phyloP scores from a whole-genome alignment of 1,140 invertebrate species.

The Ceratosolen solmsi region DNA sequence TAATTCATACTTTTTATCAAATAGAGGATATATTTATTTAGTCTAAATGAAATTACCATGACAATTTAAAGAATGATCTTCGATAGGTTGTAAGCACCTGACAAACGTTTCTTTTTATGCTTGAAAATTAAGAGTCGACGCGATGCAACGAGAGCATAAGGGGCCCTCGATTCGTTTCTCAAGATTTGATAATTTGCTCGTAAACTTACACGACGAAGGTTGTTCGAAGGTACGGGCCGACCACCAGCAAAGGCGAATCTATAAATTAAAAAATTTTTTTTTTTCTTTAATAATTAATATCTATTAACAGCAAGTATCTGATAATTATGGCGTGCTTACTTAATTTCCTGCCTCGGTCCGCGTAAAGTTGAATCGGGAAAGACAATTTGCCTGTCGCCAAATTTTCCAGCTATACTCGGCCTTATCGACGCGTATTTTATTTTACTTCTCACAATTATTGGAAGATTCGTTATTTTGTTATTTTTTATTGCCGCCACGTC shows the following conservation, averaged over 20 bases:
- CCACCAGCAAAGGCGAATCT: constrained; percentile 72
- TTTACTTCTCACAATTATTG: constrained; percentile 69
- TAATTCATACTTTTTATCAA: constrained; percentile 12
- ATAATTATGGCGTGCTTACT: no score
- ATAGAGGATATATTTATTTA: constrained; percentile 34
- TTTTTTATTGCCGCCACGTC: constrained; percentile 51
- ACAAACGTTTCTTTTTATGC: constrained; percentile 63
- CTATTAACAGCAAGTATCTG: no score
- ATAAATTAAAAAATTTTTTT: no score
- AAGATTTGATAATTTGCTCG: constrained; percentile 71
- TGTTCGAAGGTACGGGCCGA: constrained; percentile 67
- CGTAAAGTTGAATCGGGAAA: constrained; percentile 69
- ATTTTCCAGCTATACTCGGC: constrained; percentile 55
- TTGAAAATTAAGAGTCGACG: constrained; percentile 67
- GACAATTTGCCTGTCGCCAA: constrained; percentile 63
- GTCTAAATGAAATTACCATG: no score
- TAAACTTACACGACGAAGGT: constrained; percentile 66
- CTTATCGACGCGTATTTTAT: constrained; percentile 67
- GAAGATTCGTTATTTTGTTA: constrained; percentile 57
- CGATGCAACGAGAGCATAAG: constrained; percentile 66
- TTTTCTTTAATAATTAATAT: no score
- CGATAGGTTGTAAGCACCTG: constrained; percentile 64
- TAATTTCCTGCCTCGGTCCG: constrained; percentile 68
- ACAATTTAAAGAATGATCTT: constrained; percentile 62
- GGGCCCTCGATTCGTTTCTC: constrained; percentile 66